Evolutionary conservation across 1,140 invertebrate species (phyloP).

Genomic region (Trichonephila inaurata): DNA sequence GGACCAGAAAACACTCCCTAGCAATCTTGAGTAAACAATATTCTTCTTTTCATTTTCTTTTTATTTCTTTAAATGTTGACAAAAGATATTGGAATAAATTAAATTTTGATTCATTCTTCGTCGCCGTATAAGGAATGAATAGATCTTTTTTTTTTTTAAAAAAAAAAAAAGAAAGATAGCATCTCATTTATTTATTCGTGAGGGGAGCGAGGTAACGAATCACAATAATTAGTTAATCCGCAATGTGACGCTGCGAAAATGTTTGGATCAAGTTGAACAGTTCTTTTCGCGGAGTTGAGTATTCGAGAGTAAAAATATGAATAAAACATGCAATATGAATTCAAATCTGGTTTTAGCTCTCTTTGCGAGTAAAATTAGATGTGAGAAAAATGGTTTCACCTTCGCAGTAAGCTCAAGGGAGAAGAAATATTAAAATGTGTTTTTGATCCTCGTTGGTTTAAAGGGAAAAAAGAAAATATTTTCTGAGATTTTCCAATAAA

Average conservation of each 20-base stretch:
- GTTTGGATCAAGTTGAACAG: too few species aligned
- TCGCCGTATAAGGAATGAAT: background rate
- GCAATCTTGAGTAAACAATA: background rate
- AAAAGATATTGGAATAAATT: constrained; percentile 25
- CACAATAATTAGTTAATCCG: background rate
- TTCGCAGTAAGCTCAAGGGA: background rate
- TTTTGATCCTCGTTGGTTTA: background rate
- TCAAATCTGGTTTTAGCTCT: background rate
- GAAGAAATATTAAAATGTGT: background rate
- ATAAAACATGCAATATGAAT: background rate
- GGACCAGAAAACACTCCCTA: background rate
- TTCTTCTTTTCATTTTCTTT: background rate
- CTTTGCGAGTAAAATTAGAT: background rate
- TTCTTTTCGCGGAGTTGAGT: background rate
- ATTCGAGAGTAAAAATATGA: background rate
- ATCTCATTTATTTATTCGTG: background rate
- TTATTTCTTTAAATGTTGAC: constrained; percentile 1
- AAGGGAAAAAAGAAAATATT: background rate
- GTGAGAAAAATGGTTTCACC: background rate
- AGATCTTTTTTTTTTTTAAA: too few species aligned
- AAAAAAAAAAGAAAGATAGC: background rate
- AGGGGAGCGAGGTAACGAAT: background rate
- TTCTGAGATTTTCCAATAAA: background rate
- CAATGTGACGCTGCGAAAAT: background rate
- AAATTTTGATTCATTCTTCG: constrained; percentile 1